Conservation (phyloP, 2,888 invertebrate species). For the Sialis lutaria region DNA sequence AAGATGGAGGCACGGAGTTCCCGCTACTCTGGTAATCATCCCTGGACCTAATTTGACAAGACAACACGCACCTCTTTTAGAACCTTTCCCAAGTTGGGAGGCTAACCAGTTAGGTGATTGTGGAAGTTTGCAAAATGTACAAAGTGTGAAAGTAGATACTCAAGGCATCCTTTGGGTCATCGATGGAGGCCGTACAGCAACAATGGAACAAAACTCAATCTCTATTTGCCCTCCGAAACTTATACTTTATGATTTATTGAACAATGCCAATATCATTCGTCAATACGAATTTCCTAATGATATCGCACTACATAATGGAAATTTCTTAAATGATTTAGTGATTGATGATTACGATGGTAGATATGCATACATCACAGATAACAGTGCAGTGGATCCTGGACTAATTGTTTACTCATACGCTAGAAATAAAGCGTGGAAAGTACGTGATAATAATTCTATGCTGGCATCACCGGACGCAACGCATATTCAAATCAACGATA, state of each 20-base stretch:
- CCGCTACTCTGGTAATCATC: constrained; percentile 46
- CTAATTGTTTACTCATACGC: constrained; percentile 50
- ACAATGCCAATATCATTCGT: constrained; percentile 30
- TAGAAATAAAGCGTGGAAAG: constrained; percentile 50
- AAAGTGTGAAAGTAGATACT: constrained; percentile 55
- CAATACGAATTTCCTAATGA: constrained; percentile 41
- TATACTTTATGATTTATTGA: constrained; percentile 46
- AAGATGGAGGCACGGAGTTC: constrained; percentile 50
- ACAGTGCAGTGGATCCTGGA: constrained; percentile 47
- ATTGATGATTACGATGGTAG: constrained; percentile 48
- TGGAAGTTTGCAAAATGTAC: constrained; percentile 51
- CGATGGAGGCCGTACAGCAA: constrained; percentile 48
- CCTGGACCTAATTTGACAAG: constrained; percentile 28
- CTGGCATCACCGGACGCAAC: constrained; percentile 36
- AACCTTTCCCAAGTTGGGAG: constrained; percentile 55
- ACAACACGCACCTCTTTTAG: constrained; percentile 35
- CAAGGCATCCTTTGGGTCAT: constrained; percentile 50
- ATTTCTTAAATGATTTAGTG: constrained; percentile 54
- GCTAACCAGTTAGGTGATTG: constrained; percentile 50
- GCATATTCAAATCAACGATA: constrained; percentile 40
- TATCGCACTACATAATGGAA: constrained; percentile 35
- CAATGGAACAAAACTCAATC: constrained; percentile 31
- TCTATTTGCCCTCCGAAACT: constrained; percentile 48
- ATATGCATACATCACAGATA: constrained; percentile 57
- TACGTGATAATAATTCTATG: constrained; percentile 47